Conservation (phyloP, 2,113 vertebrate genomes). For the Spea multiplicata region DNA sequence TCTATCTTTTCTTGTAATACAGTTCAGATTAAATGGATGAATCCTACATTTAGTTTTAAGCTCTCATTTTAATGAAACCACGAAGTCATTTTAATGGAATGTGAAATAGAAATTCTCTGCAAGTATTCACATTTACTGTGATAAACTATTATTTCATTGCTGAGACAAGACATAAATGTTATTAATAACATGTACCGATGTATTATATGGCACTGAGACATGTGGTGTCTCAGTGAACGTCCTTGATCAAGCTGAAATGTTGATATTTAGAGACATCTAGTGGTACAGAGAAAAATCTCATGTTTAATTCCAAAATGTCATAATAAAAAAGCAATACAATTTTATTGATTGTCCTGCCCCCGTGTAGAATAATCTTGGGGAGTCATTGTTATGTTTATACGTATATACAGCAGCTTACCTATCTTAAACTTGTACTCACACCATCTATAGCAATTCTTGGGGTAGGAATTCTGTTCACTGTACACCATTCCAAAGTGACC, state of each 20-base stretch:
- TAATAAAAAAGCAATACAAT: too few species aligned
- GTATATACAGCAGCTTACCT: too few species aligned
- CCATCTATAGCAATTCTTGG: too few species aligned
- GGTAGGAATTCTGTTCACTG: too few species aligned
- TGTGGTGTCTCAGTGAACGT: neutral
- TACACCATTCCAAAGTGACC: too few species aligned
- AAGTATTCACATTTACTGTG: slow-evolving; percentile 31
- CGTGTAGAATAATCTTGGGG: too few species aligned
- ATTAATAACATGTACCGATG: slow-evolving; percentile 35
- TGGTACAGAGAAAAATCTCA: neutral
- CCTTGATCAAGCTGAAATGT: slow-evolving; percentile 1
- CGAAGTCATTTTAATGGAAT: slow-evolving; percentile 20
- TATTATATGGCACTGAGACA: slow-evolving; percentile 7
- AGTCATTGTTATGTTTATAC: too few species aligned
- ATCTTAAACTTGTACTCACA: too few species aligned
- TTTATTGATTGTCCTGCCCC: too few species aligned
- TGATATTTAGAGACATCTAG: slow-evolving; percentile 32
- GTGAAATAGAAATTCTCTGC: slow-evolving; percentile 20
- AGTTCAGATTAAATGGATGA: slow-evolving; percentile 21
- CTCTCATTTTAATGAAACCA: slow-evolving; percentile 33
- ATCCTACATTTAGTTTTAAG: slow-evolving; percentile 19
- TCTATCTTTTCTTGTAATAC: slow-evolving; percentile 5
- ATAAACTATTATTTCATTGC: slow-evolving; percentile 35
- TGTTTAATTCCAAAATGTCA: neutral
- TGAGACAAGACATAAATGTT: slow-evolving; percentile 19